Base-by-base conservation (phyloP, 2,888 invertebrate genomes). In the Dinocampus coccinellae region DNA sequence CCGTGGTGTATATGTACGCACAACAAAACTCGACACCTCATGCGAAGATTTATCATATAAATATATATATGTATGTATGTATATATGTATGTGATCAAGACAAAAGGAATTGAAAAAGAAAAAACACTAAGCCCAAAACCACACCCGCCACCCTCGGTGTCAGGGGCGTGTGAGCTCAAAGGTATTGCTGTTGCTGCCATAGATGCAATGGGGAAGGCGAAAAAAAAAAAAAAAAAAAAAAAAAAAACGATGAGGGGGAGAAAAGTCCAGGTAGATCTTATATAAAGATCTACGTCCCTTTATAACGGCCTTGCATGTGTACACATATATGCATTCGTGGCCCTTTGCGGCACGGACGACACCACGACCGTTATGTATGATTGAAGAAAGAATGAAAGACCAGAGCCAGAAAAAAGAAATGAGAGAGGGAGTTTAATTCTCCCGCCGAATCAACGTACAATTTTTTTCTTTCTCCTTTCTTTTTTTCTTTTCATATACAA, bases 121-220 rank as follows among this genome's bases (percentile, higher is more conserved):
- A 66, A 71, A 61, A 42, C 53, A 58, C 55, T 55, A 57, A 7
- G 36, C 36, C 63, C 16, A 69, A 82, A 85, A 85, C 85, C 84
- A 77, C 85, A 84, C 16, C 7, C 47, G 81, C 81, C 83, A 83
- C 85, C 83, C 83, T 84, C 81, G 52, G 70, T 79, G 80, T 80
- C 75, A 84, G 83, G 82, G 83, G 85, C 84, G 85, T 85, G 83
- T 84, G 47, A 16, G 85, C 80, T 82, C 77, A 81, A 77, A 78
- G 80, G 79, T 79, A 79, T 78, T 13, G 39, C 11, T n/a, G 16
- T n/a, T 47, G 47, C 16, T 47, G 47, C 47, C 16, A 16, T n/a
- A 47, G 47, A 47, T 16, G 16, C 47, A 16, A 16, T 47, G 36
- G 53, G 47, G 55, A 57, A 9, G 68, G 24, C 26, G 53, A 61